Evolutionary conservation across 1,140 invertebrate species (phyloP).

Genomic region (Cardiocondyla obscurior): DNA sequence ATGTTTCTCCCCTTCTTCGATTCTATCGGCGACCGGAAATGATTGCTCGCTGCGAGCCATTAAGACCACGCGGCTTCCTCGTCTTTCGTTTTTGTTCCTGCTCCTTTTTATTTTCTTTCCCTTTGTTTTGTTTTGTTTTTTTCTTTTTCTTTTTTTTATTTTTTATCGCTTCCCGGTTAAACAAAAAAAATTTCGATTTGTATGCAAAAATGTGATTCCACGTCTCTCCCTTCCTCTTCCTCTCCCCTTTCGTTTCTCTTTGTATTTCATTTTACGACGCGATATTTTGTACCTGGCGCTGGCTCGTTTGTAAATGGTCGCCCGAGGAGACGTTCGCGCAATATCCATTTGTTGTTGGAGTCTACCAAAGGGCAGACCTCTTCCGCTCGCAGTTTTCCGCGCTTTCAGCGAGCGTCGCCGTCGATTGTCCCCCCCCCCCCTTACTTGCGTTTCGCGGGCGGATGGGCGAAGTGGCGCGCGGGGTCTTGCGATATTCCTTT

Average conservation of each 20-base stretch:
- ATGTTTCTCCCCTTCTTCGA: neutral
- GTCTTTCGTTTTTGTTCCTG: too few species aligned
- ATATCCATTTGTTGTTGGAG: constrained; percentile 24
- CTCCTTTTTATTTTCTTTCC: too few species aligned
- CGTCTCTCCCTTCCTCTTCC: too few species aligned
- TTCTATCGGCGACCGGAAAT: neutral
- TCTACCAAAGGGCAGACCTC: neutral
- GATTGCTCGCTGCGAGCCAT: neutral
- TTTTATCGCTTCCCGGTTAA: neutral
- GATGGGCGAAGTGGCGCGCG: neutral
- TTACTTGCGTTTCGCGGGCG: too few species aligned
- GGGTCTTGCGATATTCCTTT: neutral
- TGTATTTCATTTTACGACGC: neutral
- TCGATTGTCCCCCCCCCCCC: too few species aligned
- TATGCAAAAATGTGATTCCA: neutral
- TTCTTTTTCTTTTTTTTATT: too few species aligned
- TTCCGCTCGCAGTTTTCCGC: neutral
- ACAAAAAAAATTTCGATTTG: constrained; percentile 11
- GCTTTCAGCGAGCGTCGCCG: neutral
- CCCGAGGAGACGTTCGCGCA: neutral
- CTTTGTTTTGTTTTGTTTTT: too few species aligned
- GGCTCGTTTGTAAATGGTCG: neutral
- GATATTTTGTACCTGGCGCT: neutral
- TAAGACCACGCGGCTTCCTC: neutral
- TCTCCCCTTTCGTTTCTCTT: neutral